Percentiles rank a stretch among this genome's conserved stretches.
phyloP scores from a whole-genome alignment of 2,113 vertebrate species.

The Bos javanicus region DNA sequence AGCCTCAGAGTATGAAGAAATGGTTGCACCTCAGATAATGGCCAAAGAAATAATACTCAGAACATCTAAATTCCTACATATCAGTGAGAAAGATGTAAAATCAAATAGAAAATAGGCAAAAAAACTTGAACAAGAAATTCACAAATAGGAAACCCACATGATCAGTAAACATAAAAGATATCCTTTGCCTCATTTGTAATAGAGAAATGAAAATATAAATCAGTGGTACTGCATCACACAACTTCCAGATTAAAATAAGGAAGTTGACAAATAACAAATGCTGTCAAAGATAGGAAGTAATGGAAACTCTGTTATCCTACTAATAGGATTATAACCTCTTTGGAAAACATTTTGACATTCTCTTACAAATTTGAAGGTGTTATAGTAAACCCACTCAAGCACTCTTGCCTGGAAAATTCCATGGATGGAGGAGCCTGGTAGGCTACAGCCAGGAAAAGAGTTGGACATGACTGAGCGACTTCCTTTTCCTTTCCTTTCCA shows the following conservation, averaged over 20 bases:
- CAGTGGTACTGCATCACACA: not conserved
- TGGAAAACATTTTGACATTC: not conserved
- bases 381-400: not conserved
- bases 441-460: not conserved
- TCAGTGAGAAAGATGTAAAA: not conserved
- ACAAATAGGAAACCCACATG: not conserved
- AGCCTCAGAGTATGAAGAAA: not conserved
- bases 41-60: not conserved
- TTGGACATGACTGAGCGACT: not conserved
- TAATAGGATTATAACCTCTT: not conserved
- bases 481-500: not conserved
- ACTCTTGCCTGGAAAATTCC: not conserved
- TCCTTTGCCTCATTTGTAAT: not conserved
- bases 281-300: not conserved
- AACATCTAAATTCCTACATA: not conserved
- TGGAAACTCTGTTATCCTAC: not conserved
- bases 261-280: not conserved
- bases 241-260: not conserved
- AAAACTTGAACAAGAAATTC: not conserved
- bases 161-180: not conserved
- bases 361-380: not conserved
- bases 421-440: not conserved
- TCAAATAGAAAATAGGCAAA: not conserved
- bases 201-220: not conserved
- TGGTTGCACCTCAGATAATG: not conserved